Base-by-base conservation (phyloP, 2,797 vertebrate species). In the Lemur catta region DNA sequence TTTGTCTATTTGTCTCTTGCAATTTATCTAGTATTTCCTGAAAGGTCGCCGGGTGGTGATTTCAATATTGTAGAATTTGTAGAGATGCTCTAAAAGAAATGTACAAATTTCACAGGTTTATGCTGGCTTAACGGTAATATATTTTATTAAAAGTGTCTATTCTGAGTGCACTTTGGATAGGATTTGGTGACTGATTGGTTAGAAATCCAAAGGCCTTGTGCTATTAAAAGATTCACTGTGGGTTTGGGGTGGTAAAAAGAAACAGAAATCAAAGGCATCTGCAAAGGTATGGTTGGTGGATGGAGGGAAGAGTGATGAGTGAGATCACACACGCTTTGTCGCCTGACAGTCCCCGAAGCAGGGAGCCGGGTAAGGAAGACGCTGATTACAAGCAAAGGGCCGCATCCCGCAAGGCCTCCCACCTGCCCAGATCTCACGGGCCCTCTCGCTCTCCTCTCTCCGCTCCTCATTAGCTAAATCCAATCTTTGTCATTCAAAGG, bases 21-120 rank as follows among this genome's bases (percentile, higher is more conserved):
- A 97, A 97, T 98, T 98, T 98, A 97, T 98, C 97, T 96, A 96
- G 95, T 89, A 96, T 96, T 98, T 98, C 82, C 96, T n/a, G 17
- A 98, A 98, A 98, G 97, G 97, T 98, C 97, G 97, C 84, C 6
- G 50, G 87, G 91, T 97, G 94, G 94, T n/a, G 75, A 98, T 98
- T 98, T 98, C 97, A 97, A 98, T 98, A 97, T 43, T 63, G 93
- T 94, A 97, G 97, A 97, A 96, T 98, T 97, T 98, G 97, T 93
- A 87, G 96, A 98, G 97, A 76, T 88, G 91, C 91, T 95, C 57
- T 86, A 74, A 89, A 95, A 96, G 97, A 96, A 97, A 95, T 96
- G 97, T 88, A 97, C 94, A 98, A 97, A 98, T 97, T 97, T 93
- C 97, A 97, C 95, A 95, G 97, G 94, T 95, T 93, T 96, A 92